Base-by-base conservation (phyloP, 1,140 invertebrate species). In the Orussus abietinus region DNA sequence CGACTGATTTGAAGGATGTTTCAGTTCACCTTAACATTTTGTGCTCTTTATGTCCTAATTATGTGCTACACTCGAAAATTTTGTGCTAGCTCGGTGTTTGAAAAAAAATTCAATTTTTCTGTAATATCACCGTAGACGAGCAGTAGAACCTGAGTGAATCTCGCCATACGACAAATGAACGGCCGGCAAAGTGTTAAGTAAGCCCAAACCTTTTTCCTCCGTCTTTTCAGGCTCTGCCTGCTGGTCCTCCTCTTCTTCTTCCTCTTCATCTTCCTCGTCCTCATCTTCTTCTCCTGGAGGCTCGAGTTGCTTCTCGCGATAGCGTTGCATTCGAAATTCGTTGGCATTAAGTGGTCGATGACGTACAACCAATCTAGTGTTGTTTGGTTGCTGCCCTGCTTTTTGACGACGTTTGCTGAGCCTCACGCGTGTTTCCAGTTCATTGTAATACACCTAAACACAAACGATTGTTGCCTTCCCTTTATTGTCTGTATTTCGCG, bases 371-470 rank as follows among this genome's bases (percentile, higher is more conserved):
- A 96, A 73, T 39, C 88, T 75, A 0, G 90, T 92, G 48, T 91
- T 89, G 31, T 88, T 86, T 64, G 74, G 70, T 79, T 78, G 80
- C 78, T 70, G 79, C 44, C 74, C 88, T 59, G 75, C 74, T 70
- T 92, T 85, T 42, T 90, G 84, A 28, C 91, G 77, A 36, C 94
- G 78, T 69, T 96, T 97, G 52, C 85, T 96, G 25, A 97, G 74
- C 14, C 92, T 80, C 29, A 97, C 93, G 33, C 92, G 83, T 0
- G 95, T 98, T 73, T 98, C 96, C 50, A 99, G 64, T 72, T 98
- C 95, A 77, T 98, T 95, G 68, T 98, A 99, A 72, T 88, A 98
- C 15, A 96, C 66, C 65, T 69, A 17, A 35, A 39, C 17, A 38
- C 20, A n/a, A n/a, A n/a, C n/a, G n/a, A n/a, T n/a, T n/a, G n/a